Conservation (phyloP, 1,140 invertebrate genomes). For the Diorhabda carinulata region DNA sequence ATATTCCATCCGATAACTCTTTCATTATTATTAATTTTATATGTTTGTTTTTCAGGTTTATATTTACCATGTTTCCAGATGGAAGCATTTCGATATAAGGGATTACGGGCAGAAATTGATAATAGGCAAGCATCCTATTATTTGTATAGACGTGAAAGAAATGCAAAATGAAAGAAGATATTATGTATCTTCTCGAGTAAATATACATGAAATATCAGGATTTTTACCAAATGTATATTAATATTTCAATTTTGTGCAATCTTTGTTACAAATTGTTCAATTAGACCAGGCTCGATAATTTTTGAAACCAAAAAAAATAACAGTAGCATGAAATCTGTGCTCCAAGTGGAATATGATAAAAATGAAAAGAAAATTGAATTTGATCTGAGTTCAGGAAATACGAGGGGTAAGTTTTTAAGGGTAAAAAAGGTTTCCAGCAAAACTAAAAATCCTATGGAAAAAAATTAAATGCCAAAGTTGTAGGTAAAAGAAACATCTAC, state of each 20-base stretch:
- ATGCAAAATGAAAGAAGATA: constrained; percentile 35
- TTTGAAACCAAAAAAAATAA: too few relatives aligned
- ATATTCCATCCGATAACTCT: background rate
- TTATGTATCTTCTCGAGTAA: constrained; percentile 40
- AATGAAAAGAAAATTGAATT: too few relatives aligned
- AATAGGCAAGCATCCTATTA: constrained; percentile 41
- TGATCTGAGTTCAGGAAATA: too few relatives aligned
- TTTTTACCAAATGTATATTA: constrained; percentile 26
- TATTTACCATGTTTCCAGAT: constrained; percentile 38
- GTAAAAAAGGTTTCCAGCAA: too few relatives aligned
- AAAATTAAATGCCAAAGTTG: too few relatives aligned
- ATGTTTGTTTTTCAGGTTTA: constrained; percentile 37
- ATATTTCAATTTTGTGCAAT: background rate
- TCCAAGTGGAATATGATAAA: too few relatives aligned
- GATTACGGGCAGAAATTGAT: constrained; percentile 36
- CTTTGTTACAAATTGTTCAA: too few relatives aligned
- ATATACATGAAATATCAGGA: constrained; percentile 38
- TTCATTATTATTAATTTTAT: constrained; percentile 1
- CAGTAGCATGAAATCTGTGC: too few relatives aligned
- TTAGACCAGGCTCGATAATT: too few relatives aligned
- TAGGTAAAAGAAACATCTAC: too few relatives aligned
- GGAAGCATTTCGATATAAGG: constrained; percentile 40
- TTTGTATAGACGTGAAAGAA: constrained; percentile 38
- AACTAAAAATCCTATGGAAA: too few relatives aligned
- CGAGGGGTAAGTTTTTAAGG: too few relatives aligned